Percentiles rank a stretch among this genome's conserved stretches.
Conservation (phyloP, 2,797 vertebrate species). For the Hydrophis major region DNA sequence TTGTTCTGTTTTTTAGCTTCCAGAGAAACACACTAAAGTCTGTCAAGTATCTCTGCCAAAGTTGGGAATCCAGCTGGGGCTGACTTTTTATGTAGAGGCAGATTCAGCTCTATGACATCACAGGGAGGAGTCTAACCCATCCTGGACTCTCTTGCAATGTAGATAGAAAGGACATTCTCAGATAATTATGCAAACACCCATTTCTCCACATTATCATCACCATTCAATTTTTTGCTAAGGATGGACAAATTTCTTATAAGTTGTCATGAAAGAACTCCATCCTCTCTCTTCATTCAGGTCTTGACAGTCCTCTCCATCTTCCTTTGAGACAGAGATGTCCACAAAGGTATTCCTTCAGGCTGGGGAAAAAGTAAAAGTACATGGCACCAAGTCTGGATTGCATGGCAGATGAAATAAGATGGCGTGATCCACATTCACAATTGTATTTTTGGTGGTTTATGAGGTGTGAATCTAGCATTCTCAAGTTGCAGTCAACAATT, state of each 20-base stretch:
- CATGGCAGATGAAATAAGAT: not conserved
- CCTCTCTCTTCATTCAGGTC: not conserved
- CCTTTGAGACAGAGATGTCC: not conserved
- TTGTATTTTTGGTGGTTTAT: not conserved
- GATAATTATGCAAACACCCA: too few species aligned
- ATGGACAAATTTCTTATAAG: not conserved
- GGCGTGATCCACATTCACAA: not conserved
- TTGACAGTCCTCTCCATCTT: not conserved
- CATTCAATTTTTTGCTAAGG: not conserved
- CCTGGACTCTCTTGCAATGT: too few species aligned
- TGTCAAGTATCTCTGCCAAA: too few species aligned
- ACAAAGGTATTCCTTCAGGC: not conserved
- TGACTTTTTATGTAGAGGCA: too few species aligned
- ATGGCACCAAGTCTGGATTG: not conserved
- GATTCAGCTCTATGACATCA: too few species aligned
- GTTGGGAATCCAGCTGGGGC: too few species aligned
- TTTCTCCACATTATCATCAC: not conserved
- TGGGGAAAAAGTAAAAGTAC: not conserved
- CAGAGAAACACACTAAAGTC: too few species aligned
- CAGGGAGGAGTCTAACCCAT: too few species aligned
- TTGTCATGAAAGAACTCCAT: not conserved
- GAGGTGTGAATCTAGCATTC: not conserved
- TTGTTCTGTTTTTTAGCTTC: too few species aligned
- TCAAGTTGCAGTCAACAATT: not conserved
- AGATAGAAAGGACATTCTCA: too few species aligned